Conservation (phyloP, 1,140 invertebrate genomes). For the Zaprionus tsacasi region DNA sequence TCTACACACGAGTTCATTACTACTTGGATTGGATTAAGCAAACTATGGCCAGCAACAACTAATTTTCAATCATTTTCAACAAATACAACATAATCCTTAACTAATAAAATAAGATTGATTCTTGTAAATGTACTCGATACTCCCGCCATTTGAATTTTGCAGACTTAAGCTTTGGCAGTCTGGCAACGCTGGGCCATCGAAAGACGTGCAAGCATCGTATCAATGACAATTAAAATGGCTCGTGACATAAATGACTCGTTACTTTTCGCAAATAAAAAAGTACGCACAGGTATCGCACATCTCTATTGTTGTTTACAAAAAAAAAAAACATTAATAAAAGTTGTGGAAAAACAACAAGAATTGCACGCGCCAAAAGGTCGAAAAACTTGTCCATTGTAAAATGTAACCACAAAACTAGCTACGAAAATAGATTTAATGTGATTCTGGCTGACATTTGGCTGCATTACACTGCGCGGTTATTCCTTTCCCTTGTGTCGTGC, state of each 20-base stretch:
- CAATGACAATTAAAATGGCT: neutral
- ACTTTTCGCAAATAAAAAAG: neutral
- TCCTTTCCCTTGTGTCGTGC: conserved; percentile 49
- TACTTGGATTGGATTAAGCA: conserved; percentile 73
- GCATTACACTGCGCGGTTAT: conserved; percentile 20
- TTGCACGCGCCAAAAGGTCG: conserved; percentile 18
- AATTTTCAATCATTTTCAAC: conserved; percentile 1
- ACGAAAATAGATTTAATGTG: conserved; percentile 1
- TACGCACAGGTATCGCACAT: conserved; percentile 18
- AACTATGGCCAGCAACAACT: conserved; percentile 23
- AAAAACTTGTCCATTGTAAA: conserved; percentile 27
- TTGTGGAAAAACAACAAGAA: conserved; percentile 40
- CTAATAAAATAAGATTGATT: neutral
- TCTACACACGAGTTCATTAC: conserved; percentile 72
- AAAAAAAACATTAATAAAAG: conserved; percentile 46
- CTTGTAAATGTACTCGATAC: neutral
- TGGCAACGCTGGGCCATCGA: conserved; percentile 16
- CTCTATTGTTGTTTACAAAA: conserved; percentile 56
- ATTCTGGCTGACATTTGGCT: conserved; percentile 1
- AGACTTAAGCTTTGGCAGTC: neutral
- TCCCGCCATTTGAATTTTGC: conserved; percentile 3
- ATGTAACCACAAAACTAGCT: conserved; percentile 20
- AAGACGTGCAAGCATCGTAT: neutral
- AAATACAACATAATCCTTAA: neutral
- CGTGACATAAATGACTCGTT: conserved; percentile 1